Base-by-base conservation (phyloP, 2,888 invertebrate species). In the Acrocera orbiculus region DNA sequence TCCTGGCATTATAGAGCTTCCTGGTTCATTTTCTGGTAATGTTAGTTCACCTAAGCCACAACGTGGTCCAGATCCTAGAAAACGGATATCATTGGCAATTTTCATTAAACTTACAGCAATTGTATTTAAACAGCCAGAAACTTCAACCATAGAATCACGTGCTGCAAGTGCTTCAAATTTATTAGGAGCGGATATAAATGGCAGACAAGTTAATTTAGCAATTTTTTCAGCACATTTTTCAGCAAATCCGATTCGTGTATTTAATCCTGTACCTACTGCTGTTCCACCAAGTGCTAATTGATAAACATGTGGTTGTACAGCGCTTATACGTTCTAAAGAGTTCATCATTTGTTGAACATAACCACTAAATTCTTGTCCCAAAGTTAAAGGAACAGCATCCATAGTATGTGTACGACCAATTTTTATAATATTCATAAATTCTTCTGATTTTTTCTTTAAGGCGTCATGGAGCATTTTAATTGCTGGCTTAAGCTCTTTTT, bases 1-100 rank as follows among this genome's bases (percentile, higher is more conserved):
- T 69, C 83, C 96, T 15, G 98, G 98, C 98, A 98, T 98, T 45
- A 98, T 98, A n/a, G 93, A 93, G 51, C 90, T 92, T 3, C 98
- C 98, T 0, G 98, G 96, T 54, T 98, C 98, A 58, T 98, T 98
- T 65, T 96, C 98, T 0, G 98, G 98, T 46, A 98, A 69, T 40
- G 71, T 69, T 1, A 98, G 64, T 63, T 98, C 98, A 2, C 85
- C 96, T 5, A 98, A 67, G 1, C 98, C 98, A 54, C 93, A 95
- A 27, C 98, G 71, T 0, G 98, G 98, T 2, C 98, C 98, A 1
- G 95, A 95, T 0, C 85, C 96, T 43, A 98, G 66, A 53, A 96
- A 75, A 23, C 76, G 66, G 46, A 83, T 77, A 64, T 96, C 96
- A 61, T 96, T 96, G 42, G 76, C 90, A 46, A 93, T 85, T 68